A percentile compares a stretch with the other conserved stretches of the same genome.
These are phyloP conservation scores for Pterobdella sp. DNA, from an alignment of 2,888 invertebrate species.

Conservation along the genomic window DNA sequence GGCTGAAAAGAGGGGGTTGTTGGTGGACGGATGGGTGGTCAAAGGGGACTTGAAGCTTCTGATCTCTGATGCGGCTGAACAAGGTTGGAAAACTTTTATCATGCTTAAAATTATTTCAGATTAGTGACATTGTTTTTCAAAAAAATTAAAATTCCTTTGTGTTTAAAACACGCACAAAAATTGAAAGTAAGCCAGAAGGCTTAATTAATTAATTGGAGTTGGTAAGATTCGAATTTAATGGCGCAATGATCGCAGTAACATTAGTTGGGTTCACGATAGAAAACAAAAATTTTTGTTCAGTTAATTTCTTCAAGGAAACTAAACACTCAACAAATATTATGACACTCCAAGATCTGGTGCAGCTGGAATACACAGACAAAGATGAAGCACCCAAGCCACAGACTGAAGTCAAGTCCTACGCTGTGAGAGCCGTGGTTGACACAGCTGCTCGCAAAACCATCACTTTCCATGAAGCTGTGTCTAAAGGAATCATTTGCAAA, in stretches of 20 bases:
- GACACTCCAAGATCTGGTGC: constrained; percentile 56
- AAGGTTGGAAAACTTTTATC: too few relatives aligned
- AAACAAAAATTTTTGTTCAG: not conserved
- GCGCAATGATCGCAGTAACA: not conserved
- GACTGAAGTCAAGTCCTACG: constrained; percentile 45
- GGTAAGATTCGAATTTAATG: not conserved
- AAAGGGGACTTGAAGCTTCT: constrained; percentile 66
- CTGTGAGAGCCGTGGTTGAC: constrained; percentile 47
- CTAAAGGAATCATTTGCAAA: constrained; percentile 42
- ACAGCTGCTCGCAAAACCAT: constrained; percentile 39
- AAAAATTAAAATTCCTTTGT: too few relatives aligned
- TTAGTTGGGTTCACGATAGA: not conserved
- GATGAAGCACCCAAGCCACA: constrained; percentile 19
- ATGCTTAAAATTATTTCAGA: too few relatives aligned
- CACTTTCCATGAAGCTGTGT: constrained; percentile 38
- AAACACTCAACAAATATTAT: not conserved
- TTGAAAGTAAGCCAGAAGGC: not conserved
- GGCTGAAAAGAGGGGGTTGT: constrained; percentile 77
- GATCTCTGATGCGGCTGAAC: constrained; percentile 71
- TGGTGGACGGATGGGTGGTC: constrained; percentile 55
- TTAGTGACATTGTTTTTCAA: too few relatives aligned
- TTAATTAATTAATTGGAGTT: not conserved
- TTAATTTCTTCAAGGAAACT: not conserved
- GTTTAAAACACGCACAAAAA: too few relatives aligned
- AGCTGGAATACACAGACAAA: constrained; percentile 33